A percentile compares a stretch with the other conserved stretches of the same genome.
Evolutionary conservation across 2,113 vertebrate species (phyloP).

Genomic region (Antigone vipio): DNA sequence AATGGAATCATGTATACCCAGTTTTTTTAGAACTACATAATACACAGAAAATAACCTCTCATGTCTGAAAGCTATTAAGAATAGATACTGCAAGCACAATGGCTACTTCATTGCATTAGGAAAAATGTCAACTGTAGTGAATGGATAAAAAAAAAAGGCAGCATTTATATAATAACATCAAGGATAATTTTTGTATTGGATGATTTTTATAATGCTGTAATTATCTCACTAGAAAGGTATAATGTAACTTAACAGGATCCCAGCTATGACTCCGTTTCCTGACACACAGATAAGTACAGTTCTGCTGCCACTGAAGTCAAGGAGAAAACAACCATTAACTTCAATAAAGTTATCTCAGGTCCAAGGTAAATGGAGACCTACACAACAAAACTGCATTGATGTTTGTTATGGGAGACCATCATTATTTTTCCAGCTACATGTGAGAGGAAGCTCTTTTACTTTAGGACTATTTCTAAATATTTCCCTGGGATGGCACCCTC

Average conservation of each 20-base stretch:
- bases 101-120: slow-evolving; percentile 64
- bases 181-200: slow-evolving; percentile 55
- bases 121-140: slow-evolving; percentile 55
- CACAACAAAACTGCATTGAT: slow-evolving; percentile 14
- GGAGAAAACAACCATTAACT: slow-evolving; percentile 54
- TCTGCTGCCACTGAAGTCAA: slow-evolving; percentile 28
- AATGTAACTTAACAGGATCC: slow-evolving; percentile 60
- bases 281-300: slow-evolving; percentile 13
- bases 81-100: slow-evolving; percentile 35
- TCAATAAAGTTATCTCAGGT: slow-evolving; percentile 32
- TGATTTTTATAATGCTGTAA: slow-evolving; percentile 55
- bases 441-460: neutral
- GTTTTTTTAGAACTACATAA: slow-evolving; percentile 53
- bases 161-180: slow-evolving; percentile 55
- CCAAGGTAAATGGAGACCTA: slow-evolving; percentile 38
- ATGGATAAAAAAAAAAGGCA: neutral
- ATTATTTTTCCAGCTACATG: neutral
- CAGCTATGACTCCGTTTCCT: slow-evolving; percentile 10
- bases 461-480: neutral
- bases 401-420: neutral
- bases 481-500: neutral
- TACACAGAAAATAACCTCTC: slow-evolving; percentile 58
- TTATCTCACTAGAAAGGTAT: slow-evolving; percentile 62
- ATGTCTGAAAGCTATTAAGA: slow-evolving; percentile 57
- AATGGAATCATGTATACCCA: slow-evolving; percentile 43